Evolutionary conservation across 2,797 vertebrate species (phyloP).

Genomic region (Sebastes minor): DNA sequence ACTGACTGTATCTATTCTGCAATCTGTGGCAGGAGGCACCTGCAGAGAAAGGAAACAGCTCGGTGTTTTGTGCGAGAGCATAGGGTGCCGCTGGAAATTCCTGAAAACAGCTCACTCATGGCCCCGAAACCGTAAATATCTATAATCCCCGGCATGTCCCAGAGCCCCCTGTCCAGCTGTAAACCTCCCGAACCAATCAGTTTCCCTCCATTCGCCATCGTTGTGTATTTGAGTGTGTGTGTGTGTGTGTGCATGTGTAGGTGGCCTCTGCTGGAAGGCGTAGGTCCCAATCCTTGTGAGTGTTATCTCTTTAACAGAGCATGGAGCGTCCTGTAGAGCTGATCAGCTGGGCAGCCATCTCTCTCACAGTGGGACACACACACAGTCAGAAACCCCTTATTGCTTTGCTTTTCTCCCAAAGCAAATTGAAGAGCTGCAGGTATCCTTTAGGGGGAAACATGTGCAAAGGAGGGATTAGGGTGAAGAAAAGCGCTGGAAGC

Average conservation of each 20-base stretch:
- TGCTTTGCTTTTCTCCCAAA: constrained; percentile 32
- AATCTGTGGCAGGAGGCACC: not conserved
- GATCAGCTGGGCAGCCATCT: constrained; percentile 41
- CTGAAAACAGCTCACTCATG: not conserved
- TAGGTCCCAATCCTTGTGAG: constrained; percentile 24
- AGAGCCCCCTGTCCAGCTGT: not conserved
- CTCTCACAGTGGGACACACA: constrained; percentile 28
- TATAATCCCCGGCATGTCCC: not conserved
- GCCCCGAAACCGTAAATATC: not conserved
- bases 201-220: not conserved
- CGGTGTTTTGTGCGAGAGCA: not conserved
- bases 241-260: not conserved
- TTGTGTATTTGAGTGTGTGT: not conserved
- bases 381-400: constrained; percentile 8
- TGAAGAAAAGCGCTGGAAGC: not conserved
- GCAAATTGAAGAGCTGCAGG: constrained; percentile 33
- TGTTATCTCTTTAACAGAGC: constrained; percentile 49
- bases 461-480: constrained; percentile 1
- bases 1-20: not conserved
- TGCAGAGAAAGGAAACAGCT: constrained; percentile 27
- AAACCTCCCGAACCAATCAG: not conserved
- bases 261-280: constrained; percentile 11
- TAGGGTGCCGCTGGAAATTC: not conserved
- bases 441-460: constrained; percentile 1
- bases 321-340: constrained; percentile 30